Evolutionary conservation across 2,888 invertebrate genomes (phyloP), one percentile per base, ranked within the genome.

Genomic region (Athalia rosae): DNA sequence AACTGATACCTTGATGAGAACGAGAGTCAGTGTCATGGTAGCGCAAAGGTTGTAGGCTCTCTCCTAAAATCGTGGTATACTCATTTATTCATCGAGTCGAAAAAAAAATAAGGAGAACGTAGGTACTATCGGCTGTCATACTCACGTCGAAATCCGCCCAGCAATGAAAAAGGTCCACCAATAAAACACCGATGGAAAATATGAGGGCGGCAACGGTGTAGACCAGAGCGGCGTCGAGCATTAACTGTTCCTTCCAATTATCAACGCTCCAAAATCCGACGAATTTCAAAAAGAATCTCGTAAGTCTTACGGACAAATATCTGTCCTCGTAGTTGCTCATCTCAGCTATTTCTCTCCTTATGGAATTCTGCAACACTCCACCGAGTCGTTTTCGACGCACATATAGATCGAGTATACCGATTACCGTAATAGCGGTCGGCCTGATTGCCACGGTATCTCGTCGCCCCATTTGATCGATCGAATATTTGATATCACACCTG

Each of bases 221-320:
- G 45, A n/a, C 13, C 0, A 82, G 45, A 1, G 81, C 81, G 0
- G 76, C 0, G 0, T 74, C 73, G 45, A 82, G 79, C 0, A 78
- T 4, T 0, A 76, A 69, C 76, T 81, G 62, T 47, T 85, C 81
- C 4, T 15, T 50, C 4, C 56, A 11, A 15, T 77, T 79, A 0
- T 74, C 63, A 5, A 80, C 77, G 9, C 76, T 28, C 85, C 84
- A 85, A 58, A 84, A 83, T 0, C 85, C 85, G 2, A 80, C 80
- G 13, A 80, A 56, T 58, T 79, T 84, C 84, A 85, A 79, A 8
- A 80, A 81, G 9, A 83, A 81, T 9, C 79, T 74, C 9, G 82
- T 84, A 4, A 82, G 13, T 43, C 67, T 77, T 62, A 82, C 79
- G 6, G 84, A 81, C n/a, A 74, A 62, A 43, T 82, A 81, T 79